Evolutionary conservation across 2,113 vertebrate species (phyloP), one percentile per base, ranked within the genome.

Genomic region (Rhadina sibilatrix): DNA sequence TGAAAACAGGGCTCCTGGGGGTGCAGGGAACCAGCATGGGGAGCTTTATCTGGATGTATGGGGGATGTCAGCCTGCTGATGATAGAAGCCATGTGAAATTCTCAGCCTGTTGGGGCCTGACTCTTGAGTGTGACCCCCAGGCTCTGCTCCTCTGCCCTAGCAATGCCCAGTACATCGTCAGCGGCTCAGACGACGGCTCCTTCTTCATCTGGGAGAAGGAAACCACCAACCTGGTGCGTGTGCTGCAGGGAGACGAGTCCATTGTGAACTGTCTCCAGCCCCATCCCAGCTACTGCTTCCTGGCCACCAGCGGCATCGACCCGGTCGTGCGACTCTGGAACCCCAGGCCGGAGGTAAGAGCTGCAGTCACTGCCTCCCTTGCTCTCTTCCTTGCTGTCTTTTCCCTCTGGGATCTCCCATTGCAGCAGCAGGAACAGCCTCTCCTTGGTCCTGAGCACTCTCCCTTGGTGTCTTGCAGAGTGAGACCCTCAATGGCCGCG

Each of bases 161-260:
- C 98, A 99, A 99, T 75, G 99, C 99, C 24, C 99, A 99, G 94
- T 99, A 99, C 96, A 99, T 99, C 4, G 98, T 99, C 95, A 99
- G 99, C 7, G 99, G 99, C 84, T 99, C 99, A 4, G 99, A 99
- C 1, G 99, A 99, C 10, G 99, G 99, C 96, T 99, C 99, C 47
- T 99, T 99, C 98, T 99, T 99, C 97, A 99, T 99, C 97, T 99
- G 99, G 99, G 99, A 99, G 97, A 99, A 99, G 97, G 99, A 99
- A 95, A 99, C 99, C 12, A 99, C 99, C 83, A 99, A 99, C 93
- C 98, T 99, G 56, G 99, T 99, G 92, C 98, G 99, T 68, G 99
- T 99, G 96, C 98, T 99, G 71, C 99, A 99, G 96, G 99, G 99
- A 5, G 99, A 99, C 1, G 99, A 99, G 90, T 99, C 99, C 59